Evolutionary conservation across 2,113 vertebrate genomes (phyloP).

Genomic region (Hypomesus transpacificus): DNA sequence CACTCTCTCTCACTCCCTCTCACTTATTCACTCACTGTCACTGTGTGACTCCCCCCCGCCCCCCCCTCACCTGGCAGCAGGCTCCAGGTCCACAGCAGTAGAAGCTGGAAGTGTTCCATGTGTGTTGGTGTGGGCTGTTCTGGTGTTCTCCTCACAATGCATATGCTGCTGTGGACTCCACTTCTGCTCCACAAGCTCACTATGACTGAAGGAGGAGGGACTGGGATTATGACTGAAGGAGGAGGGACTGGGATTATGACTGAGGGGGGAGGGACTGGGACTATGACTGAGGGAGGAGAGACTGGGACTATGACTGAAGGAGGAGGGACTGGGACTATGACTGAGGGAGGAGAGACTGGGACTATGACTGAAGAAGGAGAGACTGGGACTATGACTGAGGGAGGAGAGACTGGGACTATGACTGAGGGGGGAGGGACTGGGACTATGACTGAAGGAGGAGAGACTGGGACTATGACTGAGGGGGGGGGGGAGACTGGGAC

Average conservation of each 20-base stretch:
- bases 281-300: too few relatives aligned
- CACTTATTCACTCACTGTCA: not conserved
- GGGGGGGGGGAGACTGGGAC: not conserved
- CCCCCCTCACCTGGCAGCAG: slow-evolving; percentile 56
- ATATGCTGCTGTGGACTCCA: slow-evolving; percentile 16
- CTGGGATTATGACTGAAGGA: not conserved
- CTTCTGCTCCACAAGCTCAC: not conserved
- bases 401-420: too few relatives aligned
- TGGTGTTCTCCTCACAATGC: slow-evolving; percentile 15
- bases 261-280: not conserved
- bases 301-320: too few relatives aligned
- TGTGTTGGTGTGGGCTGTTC: slow-evolving; percentile 18
- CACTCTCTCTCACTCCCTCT: not conserved
- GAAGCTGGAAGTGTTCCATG: slow-evolving; percentile 49
- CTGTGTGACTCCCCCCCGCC: slow-evolving; percentile 9
- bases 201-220: slow-evolving; percentile 3
- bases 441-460: too few relatives aligned
- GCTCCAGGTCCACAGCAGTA: slow-evolving; percentile 56
- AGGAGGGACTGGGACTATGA: not conserved
- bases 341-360: not conserved
- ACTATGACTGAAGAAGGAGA: not conserved
- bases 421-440: too few relatives aligned
- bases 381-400: too few relatives aligned
- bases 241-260: not conserved
- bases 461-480: too few relatives aligned